Evolutionary conservation across 2,113 vertebrate genomes (phyloP), one percentile per base, ranked within the genome.

Genomic region (Dipodomys stephensi): DNA sequence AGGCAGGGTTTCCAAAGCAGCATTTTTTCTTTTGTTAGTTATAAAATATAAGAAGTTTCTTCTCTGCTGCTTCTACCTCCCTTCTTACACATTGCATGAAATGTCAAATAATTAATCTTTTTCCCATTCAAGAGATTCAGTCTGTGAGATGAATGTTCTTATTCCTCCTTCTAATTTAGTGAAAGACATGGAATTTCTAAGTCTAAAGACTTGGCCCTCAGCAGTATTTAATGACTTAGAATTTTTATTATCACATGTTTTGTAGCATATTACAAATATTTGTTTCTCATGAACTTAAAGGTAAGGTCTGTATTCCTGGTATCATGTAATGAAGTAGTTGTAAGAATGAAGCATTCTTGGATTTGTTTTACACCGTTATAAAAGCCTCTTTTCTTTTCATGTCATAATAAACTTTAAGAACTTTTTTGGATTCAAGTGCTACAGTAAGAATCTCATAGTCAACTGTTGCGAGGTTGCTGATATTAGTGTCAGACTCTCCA

Each of bases 121-220:
- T 71, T 9, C 6, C 39, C 93, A 9, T 69, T 4, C 1, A 71
- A 12, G 30, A 32, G 68, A 30, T n/a, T 71, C 2, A 53, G 0
- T 7, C 18, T 84, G 0, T 74, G 39, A 1, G 6, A 12, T 32
- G 0, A 90, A 35, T 15, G 1, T 0, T 7, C 27, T 28, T n/a
- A 20, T 76, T 46, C 2, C 6, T 68, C 1, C 13, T 53, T 30
- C 6, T 2, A 76, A 57, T 57, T 1, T 53, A 30, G 1, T 65
- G 18, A 57, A 57, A 81, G 18, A 27, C 16, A 53, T 16, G 25
- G 0, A 69, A 49, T 7, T 35, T 53, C 19, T 49, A 39, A 5
- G 0, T 83, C 20, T 22, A 60, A 1, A 74, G 12, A 35, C 13
- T 19, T 27, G 0, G 2, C 3, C 9, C 1, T 74, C 11, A 2